These are phyloP conservation scores for Chlorops oryzae DNA, from an alignment of 1,140 invertebrate genomes.

Conservation along the genomic window DNA sequence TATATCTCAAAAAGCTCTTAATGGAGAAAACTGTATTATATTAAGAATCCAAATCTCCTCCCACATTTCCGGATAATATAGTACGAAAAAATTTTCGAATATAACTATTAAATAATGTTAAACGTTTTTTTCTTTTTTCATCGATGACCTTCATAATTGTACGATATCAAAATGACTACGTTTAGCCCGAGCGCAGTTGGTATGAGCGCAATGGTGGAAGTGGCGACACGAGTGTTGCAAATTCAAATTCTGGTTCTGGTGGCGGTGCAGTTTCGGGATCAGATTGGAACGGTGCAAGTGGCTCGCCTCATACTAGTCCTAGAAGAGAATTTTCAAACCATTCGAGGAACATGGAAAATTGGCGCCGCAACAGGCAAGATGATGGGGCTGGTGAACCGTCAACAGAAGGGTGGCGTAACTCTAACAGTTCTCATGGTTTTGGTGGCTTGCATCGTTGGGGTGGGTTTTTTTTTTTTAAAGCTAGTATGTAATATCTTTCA, in stretches of 20 bases:
- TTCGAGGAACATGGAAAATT: slow-evolving; percentile 57
- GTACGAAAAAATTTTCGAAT: no score
- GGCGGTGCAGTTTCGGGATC: slow-evolving; percentile 47
- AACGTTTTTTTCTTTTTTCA: no score
- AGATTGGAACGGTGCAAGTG: slow-evolving; percentile 59
- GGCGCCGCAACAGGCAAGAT: slow-evolving; percentile 55
- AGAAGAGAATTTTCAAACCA: slow-evolving; percentile 56
- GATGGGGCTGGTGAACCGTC: slow-evolving; percentile 43
- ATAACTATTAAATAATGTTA: no score
- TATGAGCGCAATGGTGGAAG: slow-evolving; percentile 59
- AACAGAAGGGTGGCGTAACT: slow-evolving; percentile 28
- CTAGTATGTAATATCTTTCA: background rate
- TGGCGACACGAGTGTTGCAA: no score
- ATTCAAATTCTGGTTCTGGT: no score
- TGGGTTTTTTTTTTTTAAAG: slow-evolving; percentile 14
- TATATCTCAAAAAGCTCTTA: no score
- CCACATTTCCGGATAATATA: no score
- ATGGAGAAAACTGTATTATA: no score
- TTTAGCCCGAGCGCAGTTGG: slow-evolving; percentile 50
- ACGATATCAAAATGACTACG: background rate
- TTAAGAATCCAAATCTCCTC: no score
- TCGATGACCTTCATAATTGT: background rate
- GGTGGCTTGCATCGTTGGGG: slow-evolving; percentile 32
- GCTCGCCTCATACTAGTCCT: slow-evolving; percentile 52
- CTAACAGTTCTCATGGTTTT: slow-evolving; percentile 19